Conservation (phyloP, 2,888 invertebrate species). For the Amphipoea oculea region DNA sequence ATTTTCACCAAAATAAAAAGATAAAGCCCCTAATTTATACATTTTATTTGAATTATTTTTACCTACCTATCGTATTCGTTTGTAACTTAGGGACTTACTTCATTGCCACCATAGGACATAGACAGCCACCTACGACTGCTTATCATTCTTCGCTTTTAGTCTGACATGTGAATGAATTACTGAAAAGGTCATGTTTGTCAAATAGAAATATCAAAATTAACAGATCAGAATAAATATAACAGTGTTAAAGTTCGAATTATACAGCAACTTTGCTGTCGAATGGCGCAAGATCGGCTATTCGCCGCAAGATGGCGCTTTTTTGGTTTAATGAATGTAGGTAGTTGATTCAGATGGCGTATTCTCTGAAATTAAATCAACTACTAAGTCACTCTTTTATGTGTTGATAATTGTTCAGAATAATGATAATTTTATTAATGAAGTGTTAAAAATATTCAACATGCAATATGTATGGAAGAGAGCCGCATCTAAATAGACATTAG, state of each 20-base stretch:
- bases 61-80: background rate
- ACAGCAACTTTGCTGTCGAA: background rate
- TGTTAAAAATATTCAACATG: background rate
- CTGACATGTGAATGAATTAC: background rate
- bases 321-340: background rate
- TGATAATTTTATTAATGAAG: constrained; percentile 7
- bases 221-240: background rate
- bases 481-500: background rate
- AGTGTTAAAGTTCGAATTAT: background rate
- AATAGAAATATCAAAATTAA: background rate
- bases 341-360: constrained; percentile 32
- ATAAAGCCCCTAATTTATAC: background rate
- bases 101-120: background rate
- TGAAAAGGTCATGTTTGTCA: background rate
- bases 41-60: background rate
- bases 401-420: background rate
- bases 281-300: constrained; percentile 69
- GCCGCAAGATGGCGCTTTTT: constrained; percentile 72
- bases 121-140: background rate
- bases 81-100: background rate
- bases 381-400: background rate
- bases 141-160: background rate
- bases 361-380: background rate
- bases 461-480: constrained; percentile 1
- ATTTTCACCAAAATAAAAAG: background rate